These are phyloP conservation scores for Premnoplex brunnescens DNA, from an alignment of 2,797 vertebrate genomes.

Conservation along the genomic window DNA sequence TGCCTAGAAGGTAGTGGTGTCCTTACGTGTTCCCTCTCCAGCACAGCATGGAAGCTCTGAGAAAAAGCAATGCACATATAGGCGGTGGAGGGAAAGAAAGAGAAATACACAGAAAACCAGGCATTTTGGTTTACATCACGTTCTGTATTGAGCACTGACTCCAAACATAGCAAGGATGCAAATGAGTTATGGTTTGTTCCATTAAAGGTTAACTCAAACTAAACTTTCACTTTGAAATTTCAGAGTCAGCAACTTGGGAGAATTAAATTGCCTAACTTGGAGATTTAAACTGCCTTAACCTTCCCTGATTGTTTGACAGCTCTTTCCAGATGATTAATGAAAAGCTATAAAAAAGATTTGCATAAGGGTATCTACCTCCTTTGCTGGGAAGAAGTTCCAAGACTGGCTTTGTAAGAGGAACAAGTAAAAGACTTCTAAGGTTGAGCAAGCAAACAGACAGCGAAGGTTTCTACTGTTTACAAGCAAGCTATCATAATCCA, in stretches of 20 bases:
- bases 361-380: background rate
- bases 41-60: background rate
- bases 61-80: fast-evolving
- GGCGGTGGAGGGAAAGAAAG: background rate
- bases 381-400: background rate
- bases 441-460: background rate
- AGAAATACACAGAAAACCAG: background rate
- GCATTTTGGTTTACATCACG: background rate
- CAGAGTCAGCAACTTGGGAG: background rate
- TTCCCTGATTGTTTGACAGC: background rate
- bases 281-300: background rate
- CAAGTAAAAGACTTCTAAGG: background rate
- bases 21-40: background rate
- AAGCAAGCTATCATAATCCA: background rate
- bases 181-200: background rate
- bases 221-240: background rate
- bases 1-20: background rate
- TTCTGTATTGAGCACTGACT: background rate
- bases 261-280: background rate
- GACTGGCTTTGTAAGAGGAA: background rate
- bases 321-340: conserved; percentile 5
- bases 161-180: background rate
- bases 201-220: background rate
- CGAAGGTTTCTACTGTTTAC: background rate
- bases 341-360: background rate